A percentile compares a stretch with the other conserved stretches of the same genome.
Evolutionary conservation across 2,888 invertebrate species (phyloP).

Genomic region (Cryptocephalus moraei): DNA sequence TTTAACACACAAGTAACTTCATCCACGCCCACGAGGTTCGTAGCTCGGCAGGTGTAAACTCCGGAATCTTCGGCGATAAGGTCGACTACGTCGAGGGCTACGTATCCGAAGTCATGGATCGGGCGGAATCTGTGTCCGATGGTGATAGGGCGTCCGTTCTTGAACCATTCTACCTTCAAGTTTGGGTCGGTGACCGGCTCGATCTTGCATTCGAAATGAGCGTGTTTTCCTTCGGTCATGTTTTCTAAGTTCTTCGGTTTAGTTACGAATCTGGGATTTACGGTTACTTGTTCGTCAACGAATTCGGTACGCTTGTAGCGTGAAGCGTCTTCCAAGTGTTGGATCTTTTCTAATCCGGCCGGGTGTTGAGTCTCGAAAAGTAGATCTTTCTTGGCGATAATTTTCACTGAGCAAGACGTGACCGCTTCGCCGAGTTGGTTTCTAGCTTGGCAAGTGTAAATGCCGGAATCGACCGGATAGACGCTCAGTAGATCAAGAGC

Average conservation of each 20-base stretch:
- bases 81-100: constrained; percentile 92
- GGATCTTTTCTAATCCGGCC: constrained; percentile 83
- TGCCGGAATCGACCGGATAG: constrained; percentile 94
- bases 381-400: constrained; percentile 81
- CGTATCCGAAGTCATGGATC: constrained; percentile 97
- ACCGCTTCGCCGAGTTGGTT: constrained; percentile 92
- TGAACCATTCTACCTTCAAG: constrained; percentile 94
- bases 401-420: constrained; percentile 81
- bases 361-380: constrained; percentile 84
- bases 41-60: constrained; percentile 86
- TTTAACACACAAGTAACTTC: constrained; percentile 66
- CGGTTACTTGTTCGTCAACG: constrained; percentile 72
- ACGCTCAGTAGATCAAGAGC: constrained; percentile 92
- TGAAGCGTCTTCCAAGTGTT: constrained; percentile 79
- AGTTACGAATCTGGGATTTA: constrained; percentile 75
- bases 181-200: constrained; percentile 96
- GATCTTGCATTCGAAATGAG: constrained; percentile 95
- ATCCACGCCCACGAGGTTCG: constrained; percentile 81
- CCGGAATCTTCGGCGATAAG: constrained; percentile 93
- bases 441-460: constrained; percentile 90
- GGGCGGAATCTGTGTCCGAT: constrained; percentile 92
- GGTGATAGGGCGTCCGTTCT: constrained; percentile 87
- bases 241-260: constrained; percentile 79
- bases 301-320: constrained; percentile 74
- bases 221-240: constrained; percentile 80